phyloP scores from a whole-genome alignment of 2,888 invertebrate genomes.

The Acrobasis suavella region DNA sequence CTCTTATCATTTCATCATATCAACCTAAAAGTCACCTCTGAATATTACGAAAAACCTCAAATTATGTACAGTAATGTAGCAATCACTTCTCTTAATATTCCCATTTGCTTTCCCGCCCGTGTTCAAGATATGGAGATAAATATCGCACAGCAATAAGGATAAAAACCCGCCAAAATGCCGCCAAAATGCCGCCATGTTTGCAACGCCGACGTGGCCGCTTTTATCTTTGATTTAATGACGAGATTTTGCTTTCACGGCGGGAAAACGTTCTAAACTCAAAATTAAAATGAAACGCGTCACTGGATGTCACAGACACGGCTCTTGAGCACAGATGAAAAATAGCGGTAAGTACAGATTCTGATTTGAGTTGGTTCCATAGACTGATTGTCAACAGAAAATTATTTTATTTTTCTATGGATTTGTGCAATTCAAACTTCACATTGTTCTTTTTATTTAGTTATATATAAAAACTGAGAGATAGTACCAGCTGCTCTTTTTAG shows the following conservation, averaged over 20 bases:
- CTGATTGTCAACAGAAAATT: too few relatives aligned
- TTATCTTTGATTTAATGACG: conserved; percentile 29
- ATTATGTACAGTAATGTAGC: conserved; percentile 37
- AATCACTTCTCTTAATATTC: conserved; percentile 52
- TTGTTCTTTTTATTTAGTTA: too few relatives aligned
- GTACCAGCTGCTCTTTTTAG: too few relatives aligned
- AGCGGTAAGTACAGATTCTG: conserved; percentile 6
- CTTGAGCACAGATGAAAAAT: conserved; percentile 22
- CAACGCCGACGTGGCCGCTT: conserved; percentile 32
- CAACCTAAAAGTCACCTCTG: not conserved
- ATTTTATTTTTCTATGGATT: too few relatives aligned
- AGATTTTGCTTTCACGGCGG: conserved; percentile 6
- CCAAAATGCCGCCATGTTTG: conserved; percentile 50
- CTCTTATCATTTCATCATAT: too few relatives aligned
- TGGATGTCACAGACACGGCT: conserved; percentile 1
- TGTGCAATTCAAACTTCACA: too few relatives aligned
- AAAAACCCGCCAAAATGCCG: conserved; percentile 49
- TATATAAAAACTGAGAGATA: too few relatives aligned
- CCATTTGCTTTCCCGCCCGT: conserved; percentile 47
- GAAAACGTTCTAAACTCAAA: conserved; percentile 10
- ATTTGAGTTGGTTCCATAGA: not conserved
- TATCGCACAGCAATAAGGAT: conserved; percentile 38
- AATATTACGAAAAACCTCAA: conserved; percentile 5
- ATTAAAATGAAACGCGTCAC: conserved; percentile 1
- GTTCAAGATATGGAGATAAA: conserved; percentile 44